Base-by-base conservation (phyloP, 1,140 invertebrate species). In the Brachionus sp. region DNA sequence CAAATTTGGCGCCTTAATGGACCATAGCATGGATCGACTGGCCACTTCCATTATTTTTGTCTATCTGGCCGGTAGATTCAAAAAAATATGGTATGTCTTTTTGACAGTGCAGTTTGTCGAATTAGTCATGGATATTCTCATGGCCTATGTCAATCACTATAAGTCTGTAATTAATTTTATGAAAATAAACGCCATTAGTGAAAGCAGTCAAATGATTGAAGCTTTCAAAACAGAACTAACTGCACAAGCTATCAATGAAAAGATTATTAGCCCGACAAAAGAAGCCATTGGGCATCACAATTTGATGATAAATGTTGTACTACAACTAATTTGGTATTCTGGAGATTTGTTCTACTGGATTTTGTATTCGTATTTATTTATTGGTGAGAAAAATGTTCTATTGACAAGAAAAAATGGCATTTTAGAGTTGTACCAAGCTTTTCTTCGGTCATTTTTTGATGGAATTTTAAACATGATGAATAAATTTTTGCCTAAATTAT, bases 21-120 rank as follows among this genome's bases (percentile, higher is more conserved):
- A 75, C n/a, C 42, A 29, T 50, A 39, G 70, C 19, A 75, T 75
- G 70, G 70, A 75, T 23, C 70, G 70, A 10, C 44, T 75, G 23
- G 25, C 42, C 19, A 75, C 37, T 13, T 75, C 70, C 2, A 75
- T 75, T 19, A 3, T 46, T 23, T 75, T 46, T 29, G 16, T 75
- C 29, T 75, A 75, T 25, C 23, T 75, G 16, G 70, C 70, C 3
- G 44, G 12, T 13, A 29, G 42, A 46, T 25, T 46, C 25, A 19
- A 23, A 13, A 75, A 75, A 75, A 25, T 25, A 2, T 75, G 70
- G 70, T 25, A 35, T 25, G 9, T 75, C 3, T 75, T 75, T 39
- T 10, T 75, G 0, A 44, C 25, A 23, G 19, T 75, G 23, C 70
- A 75, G 44, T 75, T 75, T 46, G 42, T 46, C 12, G 70, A 75